Conservation (phyloP, 1,140 invertebrate species). For the Drosophila malerkotliana region DNA sequence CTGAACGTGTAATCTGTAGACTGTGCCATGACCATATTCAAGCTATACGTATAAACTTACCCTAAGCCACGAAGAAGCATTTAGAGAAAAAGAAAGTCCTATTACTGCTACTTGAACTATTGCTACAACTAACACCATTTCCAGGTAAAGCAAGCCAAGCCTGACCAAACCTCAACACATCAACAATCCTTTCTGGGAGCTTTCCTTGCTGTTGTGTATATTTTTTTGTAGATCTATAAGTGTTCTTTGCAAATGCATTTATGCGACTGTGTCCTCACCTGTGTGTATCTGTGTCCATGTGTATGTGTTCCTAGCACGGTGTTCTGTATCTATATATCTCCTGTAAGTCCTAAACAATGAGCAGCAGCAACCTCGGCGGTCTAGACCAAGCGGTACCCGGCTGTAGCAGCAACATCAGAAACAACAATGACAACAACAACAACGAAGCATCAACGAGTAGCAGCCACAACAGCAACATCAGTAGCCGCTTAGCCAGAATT, state of each 20-base stretch:
- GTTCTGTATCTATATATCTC: neutral
- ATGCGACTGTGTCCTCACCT: constrained; percentile 19
- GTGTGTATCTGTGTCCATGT: constrained; percentile 26
- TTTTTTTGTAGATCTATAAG: constrained; percentile 29
- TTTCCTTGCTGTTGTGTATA: constrained; percentile 21
- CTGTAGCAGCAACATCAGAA: constrained; percentile 25
- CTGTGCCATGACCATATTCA: constrained; percentile 59
- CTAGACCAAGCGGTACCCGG: neutral
- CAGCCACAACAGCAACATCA: constrained; percentile 26
- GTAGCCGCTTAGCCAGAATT: constrained; percentile 44
- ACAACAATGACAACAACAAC: constrained; percentile 8
- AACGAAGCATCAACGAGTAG: constrained; percentile 11
- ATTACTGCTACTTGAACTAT: neutral
- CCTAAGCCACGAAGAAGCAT: constrained; percentile 29
- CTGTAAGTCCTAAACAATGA: constrained; percentile 24
- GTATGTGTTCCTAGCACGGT: constrained; percentile 32
- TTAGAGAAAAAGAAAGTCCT: constrained; percentile 22
- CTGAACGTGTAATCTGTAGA: constrained; percentile 76
- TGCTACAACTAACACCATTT: constrained; percentile 18
- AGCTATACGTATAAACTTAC: constrained; percentile 23
- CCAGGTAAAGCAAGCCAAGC: constrained; percentile 52
- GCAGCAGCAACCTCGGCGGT: no score
- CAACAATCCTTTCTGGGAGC: constrained; percentile 38
- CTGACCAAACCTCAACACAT: constrained; percentile 20
- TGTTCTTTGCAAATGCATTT: constrained; percentile 36